Base-by-base conservation (phyloP, 2,113 vertebrate genomes). In the Ictalurus punctatus region DNA sequence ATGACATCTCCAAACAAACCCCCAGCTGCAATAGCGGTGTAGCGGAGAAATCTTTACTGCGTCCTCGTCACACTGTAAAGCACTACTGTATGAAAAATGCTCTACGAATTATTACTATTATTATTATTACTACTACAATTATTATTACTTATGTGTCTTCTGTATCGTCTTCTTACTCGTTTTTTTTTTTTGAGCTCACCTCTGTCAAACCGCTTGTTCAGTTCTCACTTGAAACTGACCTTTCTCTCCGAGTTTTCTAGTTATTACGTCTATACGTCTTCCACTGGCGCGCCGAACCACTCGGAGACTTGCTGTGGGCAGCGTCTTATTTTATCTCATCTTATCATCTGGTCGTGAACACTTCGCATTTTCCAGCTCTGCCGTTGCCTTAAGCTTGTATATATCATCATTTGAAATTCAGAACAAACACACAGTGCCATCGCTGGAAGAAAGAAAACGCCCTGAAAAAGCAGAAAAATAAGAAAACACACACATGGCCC, bases 281-380 rank as follows among this genome's bases (percentile, higher is more conserved):
- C 78, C 78, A 58, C 40, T 37, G 30, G 79, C 1, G 65, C 79
- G 71, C 67, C 73, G 79, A 87, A 71, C n/a, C 86, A 73, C 79
- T 69, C 63, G 63, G 87, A 88, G 65, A 63, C 87, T 74, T 30
- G 80, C 80, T 73, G 40, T 88, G 87, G 87, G 87, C 80, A 74
- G 67, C 80, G 52, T 27, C 54, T 44, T 58, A 48, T 88, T 59
- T 83, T 79, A 82, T 69, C 87, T 83, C 37, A 27, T 27, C 65
- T 34, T 21, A 81, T 88, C 80, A 44, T 44, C 80, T 14, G 67
- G 34, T 74, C 65, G 44, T 54, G 30, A 34, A 34, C 86, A 67
- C 48, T 69, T 30, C 65, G 40, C 56, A 19, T 83, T 83, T 59
- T 74, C 67, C 65, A 61, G 65, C 67, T 83, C 34, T 74, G 65